Conservation (phyloP, 2,113 vertebrate genomes). For the Tympanuchus pallidicinctus region DNA sequence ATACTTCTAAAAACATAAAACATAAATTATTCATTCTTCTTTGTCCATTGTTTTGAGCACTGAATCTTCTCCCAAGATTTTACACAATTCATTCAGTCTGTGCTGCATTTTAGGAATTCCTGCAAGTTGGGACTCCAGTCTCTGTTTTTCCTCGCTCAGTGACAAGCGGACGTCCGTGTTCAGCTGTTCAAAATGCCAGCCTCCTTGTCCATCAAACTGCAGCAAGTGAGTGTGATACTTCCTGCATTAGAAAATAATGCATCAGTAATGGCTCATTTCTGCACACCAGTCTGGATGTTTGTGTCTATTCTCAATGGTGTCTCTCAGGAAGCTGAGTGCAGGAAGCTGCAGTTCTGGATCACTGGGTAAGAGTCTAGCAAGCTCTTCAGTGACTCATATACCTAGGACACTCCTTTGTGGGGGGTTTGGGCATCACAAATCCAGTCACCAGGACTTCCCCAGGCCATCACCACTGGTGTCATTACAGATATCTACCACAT, state of each 20-base stretch:
- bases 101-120: constrained; percentile 97
- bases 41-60: constrained; percentile 87
- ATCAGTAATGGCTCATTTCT: constrained; percentile 17
- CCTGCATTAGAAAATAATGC: constrained; percentile 79
- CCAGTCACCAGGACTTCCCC: background rate
- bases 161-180: constrained; percentile 94
- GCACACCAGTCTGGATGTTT: background rate
- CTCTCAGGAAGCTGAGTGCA: background rate
- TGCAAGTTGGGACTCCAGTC: constrained; percentile 94
- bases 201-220: constrained; percentile 97
- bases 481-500: background rate
- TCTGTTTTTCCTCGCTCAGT: constrained; percentile 96
- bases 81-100: constrained; percentile 95
- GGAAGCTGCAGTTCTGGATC: background rate
- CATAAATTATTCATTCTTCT: constrained; percentile 77
- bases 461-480: background rate
- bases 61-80: constrained; percentile 96
- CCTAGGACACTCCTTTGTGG: background rate
- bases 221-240: constrained; percentile 98
- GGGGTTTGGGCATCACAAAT: background rate
- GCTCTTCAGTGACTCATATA: background rate
- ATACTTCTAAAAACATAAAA: constrained; percentile 54
- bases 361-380: background rate
- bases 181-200: constrained; percentile 96
- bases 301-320: background rate